These are phyloP conservation scores for Mustelus asterias DNA, from an alignment of 2,113 vertebrate genomes.

Conservation along the genomic window DNA sequence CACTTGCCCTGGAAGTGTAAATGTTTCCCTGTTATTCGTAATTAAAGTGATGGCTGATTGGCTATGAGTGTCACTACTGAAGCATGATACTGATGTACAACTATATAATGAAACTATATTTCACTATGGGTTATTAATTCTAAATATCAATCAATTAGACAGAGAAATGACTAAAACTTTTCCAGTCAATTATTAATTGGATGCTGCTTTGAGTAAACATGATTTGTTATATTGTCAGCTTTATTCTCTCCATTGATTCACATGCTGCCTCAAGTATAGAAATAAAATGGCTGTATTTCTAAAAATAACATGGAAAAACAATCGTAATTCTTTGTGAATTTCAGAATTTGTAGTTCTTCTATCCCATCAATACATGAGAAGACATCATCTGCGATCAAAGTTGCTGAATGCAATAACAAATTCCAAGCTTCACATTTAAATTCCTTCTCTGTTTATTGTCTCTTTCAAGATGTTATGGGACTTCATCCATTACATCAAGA, in stretches of 20 bases:
- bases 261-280: not conserved
- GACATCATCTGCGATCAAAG: not conserved
- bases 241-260: not conserved
- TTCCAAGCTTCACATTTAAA: not conserved
- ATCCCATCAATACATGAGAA: not conserved
- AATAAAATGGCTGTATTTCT: not conserved
- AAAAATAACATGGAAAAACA: not conserved
- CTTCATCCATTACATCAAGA: not conserved
- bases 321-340: not conserved
- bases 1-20: not conserved
- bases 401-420: not conserved
- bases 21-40: not conserved
- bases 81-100: conserved; percentile 8
- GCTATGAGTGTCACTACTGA: not conserved
- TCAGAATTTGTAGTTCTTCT: not conserved
- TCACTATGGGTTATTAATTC: not conserved
- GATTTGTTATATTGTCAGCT: not conserved
- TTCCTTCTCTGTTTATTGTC: not conserved
- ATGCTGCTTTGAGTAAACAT: not conserved
- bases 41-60: conserved; percentile 10
- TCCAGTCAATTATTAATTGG: not conserved
- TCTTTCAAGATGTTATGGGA: not conserved
- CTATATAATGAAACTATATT: not conserved
- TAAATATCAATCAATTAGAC: not conserved
- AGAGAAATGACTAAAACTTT: not conserved